Base-by-base conservation (phyloP, 2,797 vertebrate genomes). In the Triplophysa bombifrons region DNA sequence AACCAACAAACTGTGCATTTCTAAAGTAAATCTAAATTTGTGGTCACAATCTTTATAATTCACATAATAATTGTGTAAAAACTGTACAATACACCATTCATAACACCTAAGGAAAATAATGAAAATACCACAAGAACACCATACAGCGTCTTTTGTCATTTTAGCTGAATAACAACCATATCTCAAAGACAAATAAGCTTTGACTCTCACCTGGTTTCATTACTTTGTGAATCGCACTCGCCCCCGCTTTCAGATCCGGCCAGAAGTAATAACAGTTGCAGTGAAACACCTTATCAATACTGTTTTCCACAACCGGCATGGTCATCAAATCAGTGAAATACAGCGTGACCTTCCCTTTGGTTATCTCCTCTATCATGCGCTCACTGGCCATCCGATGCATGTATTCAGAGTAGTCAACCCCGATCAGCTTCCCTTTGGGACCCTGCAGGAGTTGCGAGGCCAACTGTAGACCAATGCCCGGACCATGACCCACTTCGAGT, bases 191-290 rank as follows among this genome's bases (percentile, higher is more conserved):
- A 8, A 55, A 16, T 53, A 55, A 3, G 27, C 27, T 30, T 3
- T 55, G n/a, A 55, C 53, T 71, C 41, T 7, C 2, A 93, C 92
- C 93, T 90, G 92, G 88, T 87, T 93, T 94, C 90, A 94, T 93
- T 25, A 94, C 93, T 13, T 91, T 82, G 70, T 90, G 88, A 58
- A 94, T 88, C 76, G 93, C 92, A 41, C 79, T 20, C 0, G 88
- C 73, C 30, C 70, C 89, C 22, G 86, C 88, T 66, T 55, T 88
- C 61, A 92, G 87, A 75, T 94, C 90, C 13, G 93, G 91, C 93
- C 93, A 94, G 87, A 87, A 94, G 86, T 93, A 94, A 83, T 93
- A 94, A 85, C 92, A 93, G 88, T 94, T 94, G 80, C 92, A 93
- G 78, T 94, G 93, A 80, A 91, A 94, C 3, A 94, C 92, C 83